Conservation (phyloP, 2,797 vertebrate species). For the Amazona ochrocephala region DNA sequence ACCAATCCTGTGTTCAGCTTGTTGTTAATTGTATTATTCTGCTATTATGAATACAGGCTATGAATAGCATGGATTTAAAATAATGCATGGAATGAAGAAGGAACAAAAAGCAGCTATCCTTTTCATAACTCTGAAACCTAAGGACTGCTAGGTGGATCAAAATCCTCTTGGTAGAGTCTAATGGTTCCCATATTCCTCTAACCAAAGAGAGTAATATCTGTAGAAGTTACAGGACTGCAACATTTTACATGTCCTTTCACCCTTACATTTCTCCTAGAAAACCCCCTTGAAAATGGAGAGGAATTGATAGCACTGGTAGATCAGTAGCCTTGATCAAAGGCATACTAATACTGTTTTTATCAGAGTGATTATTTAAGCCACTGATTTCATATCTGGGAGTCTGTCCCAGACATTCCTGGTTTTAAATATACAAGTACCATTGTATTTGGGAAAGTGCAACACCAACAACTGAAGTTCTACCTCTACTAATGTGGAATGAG, state of each 20-base stretch:
- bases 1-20: background rate
- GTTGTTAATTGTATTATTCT: background rate
- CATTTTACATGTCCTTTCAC: background rate
- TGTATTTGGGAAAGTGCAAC: background rate
- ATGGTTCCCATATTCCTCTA: background rate
- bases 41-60: background rate
- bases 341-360: background rate
- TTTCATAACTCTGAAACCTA: background rate
- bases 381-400: background rate
- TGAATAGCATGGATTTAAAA: background rate
- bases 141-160: background rate
- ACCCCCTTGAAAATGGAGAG: background rate
- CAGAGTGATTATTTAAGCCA: background rate
- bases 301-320: background rate
- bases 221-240: background rate
- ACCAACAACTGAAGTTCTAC: background rate
- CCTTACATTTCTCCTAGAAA: background rate
- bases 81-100: rapidly evolving
- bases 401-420: background rate
- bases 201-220: background rate
- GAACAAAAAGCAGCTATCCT: background rate
- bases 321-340: background rate
- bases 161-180: background rate
- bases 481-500: background rate
- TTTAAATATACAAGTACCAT: background rate